A percentile compares a stretch with the other conserved stretches of the same genome.
These are phyloP conservation scores for Malurus cyaneus DNA, from an alignment of 2,113 vertebrate species.

Conservation along the genomic window DNA sequence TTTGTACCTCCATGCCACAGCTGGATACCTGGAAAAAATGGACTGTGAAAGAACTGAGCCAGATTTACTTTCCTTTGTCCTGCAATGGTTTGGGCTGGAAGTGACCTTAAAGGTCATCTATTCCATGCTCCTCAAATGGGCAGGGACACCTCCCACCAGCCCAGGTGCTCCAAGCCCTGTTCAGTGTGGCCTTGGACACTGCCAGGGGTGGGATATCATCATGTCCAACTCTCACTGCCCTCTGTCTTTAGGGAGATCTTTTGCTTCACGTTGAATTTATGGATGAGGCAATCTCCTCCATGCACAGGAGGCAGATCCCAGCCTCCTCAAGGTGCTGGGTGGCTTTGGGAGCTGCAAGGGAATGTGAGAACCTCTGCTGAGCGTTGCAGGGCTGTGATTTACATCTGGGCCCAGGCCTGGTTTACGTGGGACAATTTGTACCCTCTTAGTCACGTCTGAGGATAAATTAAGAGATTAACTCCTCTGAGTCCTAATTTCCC, in stretches of 20 bases:
- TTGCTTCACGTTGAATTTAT: background rate
- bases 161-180: background rate
- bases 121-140: background rate
- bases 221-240: background rate
- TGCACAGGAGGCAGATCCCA: background rate
- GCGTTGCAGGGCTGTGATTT: background rate
- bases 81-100: background rate
- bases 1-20: slow-evolving; percentile 9
- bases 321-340: too few relatives aligned
- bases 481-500: background rate
- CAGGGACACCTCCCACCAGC: background rate
- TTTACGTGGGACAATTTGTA: background rate
- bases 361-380: background rate
- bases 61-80: background rate
- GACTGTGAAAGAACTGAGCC: background rate
- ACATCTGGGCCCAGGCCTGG: background rate
- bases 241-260: background rate
- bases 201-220: background rate
- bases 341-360: background rate
- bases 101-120: background rate
- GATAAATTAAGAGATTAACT: background rate
- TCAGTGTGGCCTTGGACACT: rapidly evolving
- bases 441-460: background rate
- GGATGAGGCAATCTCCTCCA: background rate
- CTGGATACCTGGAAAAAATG: background rate